Conservation (phyloP, 1,140 invertebrate species). For the Lepidotrigona ventralis region DNA sequence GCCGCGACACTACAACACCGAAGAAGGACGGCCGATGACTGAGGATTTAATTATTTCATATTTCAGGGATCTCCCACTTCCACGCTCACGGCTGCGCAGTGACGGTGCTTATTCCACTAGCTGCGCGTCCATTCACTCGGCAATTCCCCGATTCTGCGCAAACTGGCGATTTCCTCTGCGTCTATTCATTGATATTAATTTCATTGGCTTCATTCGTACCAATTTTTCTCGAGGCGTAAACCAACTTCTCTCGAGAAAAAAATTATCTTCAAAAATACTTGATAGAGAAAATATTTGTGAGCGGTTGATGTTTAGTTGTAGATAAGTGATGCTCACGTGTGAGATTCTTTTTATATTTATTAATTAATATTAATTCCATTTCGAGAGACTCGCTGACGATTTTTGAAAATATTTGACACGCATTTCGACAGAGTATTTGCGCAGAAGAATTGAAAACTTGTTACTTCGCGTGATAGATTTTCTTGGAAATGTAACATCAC, state of each 20-base stretch:
- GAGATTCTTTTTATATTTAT: too few species aligned
- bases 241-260: too few species aligned
- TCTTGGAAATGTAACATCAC: neutral
- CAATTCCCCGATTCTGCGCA: neutral
- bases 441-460: neutral
- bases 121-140: constrained; percentile 18
- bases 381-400: too few species aligned
- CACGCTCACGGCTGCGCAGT: constrained; percentile 26
- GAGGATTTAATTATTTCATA: constrained; percentile 51
- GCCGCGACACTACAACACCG: neutral
- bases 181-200: neutral
- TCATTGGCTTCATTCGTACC: too few species aligned
- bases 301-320: too few species aligned
- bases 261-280: too few species aligned
- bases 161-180: neutral
- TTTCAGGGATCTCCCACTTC: constrained; percentile 23
- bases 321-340: too few species aligned
- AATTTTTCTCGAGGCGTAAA: neutral
- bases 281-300: too few species aligned
- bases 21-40: constrained; percentile 32
- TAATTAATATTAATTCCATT: too few species aligned
- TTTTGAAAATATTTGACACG: neutral
- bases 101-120: neutral
- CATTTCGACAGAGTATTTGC: neutral
- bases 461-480: neutral